Evolutionary conservation across 2,888 invertebrate species (phyloP), one percentile per base, ranked within the genome.

Genomic region (Acanthosepion lycidas): DNA sequence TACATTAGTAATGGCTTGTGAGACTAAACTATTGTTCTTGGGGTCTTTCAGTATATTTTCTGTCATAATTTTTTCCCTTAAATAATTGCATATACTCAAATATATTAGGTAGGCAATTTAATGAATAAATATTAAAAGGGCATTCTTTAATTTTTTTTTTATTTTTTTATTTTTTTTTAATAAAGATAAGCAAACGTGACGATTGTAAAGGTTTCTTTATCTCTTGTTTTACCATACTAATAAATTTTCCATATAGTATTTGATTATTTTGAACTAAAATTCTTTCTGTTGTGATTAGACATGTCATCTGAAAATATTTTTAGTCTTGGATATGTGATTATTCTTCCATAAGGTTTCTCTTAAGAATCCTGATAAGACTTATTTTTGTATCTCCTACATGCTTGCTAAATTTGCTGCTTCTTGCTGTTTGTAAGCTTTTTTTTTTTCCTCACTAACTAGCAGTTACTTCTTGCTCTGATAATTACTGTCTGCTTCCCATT

Each of bases 381-480:
- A 8, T 26, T 78, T 78, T 28, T 78, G 26, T 28, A n/a, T 28
- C 26, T n/a, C 28, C 28, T 64, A 55, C 15, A 20, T 20, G 20
- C 55, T 55, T 55, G 55, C 20, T 15, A 55, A 18, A 55, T 64
- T 26, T 28, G 12, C 26, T 23, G 12, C 78, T 28, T 64, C 23
- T 64, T 64, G 53, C 26, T 64, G n/a, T n/a, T 23, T 78, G n/a
- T 78, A 78, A 26, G 78, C n/a, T 6, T 78, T 8, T 28, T 64
- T 28, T n/a, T 26, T 64, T 8, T 2, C 26, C 8, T 8, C 78
- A 78, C 9, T 12, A n/a, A 78, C 8, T 78, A 78, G 78, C 78
- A 78, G n/a, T 78, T n/a, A 78, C 78, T 78, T 78, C 78, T 78
- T 78, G 78, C 78, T n/a, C 78, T 78, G 78, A 78, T 78, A n/a